Percentiles rank a stretch among this genome's conserved stretches.
Evolutionary conservation across 2,797 vertebrate species (phyloP).

Genomic region (Caiman crocodilus): DNA sequence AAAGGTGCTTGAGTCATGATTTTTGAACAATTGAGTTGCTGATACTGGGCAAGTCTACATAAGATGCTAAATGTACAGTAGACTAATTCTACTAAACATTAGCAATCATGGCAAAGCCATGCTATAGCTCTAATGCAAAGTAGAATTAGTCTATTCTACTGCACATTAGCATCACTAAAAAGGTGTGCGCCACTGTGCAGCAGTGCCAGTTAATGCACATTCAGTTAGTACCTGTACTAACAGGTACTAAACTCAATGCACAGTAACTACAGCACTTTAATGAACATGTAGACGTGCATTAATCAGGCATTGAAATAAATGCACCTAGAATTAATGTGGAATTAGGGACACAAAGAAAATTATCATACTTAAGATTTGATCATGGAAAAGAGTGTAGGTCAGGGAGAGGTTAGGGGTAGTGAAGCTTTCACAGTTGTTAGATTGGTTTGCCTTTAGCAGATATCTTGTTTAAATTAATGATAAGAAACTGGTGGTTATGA

Average conservation of each 20-base stretch:
- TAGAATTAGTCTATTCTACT: too few species aligned
- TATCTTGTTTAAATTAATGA: background rate
- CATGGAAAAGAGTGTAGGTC: fast-evolving
- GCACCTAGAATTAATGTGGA: background rate
- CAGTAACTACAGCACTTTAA: too few species aligned
- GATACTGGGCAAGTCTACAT: background rate
- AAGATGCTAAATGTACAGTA: too few species aligned
- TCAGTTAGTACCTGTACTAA: too few species aligned
- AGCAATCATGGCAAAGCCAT: too few species aligned
- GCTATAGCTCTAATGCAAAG: too few species aligned
- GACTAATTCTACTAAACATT: too few species aligned
- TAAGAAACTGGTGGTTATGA: background rate
- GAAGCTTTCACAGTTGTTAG: background rate
- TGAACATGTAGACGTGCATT: too few species aligned
- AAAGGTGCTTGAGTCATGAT: background rate
- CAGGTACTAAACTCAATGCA: too few species aligned
- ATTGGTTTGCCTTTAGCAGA: background rate
- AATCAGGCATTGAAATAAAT: background rate
- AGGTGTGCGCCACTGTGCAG: too few species aligned
- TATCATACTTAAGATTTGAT: background rate
- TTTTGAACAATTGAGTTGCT: background rate
- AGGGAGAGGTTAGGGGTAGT: background rate
- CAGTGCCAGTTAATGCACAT: too few species aligned
- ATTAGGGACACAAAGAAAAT: background rate
- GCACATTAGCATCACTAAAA: too few species aligned